Base-by-base conservation (phyloP, 1,140 invertebrate species). In the Megathymus violae region DNA sequence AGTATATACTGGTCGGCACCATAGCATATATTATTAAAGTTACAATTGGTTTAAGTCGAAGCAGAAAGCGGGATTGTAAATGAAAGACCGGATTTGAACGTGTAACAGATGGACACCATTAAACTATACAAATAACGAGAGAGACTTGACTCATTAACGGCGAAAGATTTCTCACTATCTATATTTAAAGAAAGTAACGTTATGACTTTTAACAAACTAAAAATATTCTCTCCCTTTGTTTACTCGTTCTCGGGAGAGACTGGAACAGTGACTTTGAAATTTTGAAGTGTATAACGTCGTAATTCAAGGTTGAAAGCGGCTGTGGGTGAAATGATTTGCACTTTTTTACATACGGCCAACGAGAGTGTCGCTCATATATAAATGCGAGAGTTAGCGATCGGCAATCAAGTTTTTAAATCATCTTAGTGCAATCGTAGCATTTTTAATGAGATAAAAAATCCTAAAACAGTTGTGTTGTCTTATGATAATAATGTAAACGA, bases 131-230 rank as follows among this genome's bases (percentile, higher is more conserved):
- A 46, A 15, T 46, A 46, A 46, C 4, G 16, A 43, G 41, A 19
- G 16, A 5, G 7, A 31, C 17, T 9, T 17, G 3, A 17, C 16
- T 44, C 16, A n/a, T n/a, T n/a, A 15, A 15, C 40, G 14, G 9
- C 15, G 14, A 9, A 19, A 16, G n/a, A n/a, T n/a, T 22, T 46
- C 43, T 46, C n/a, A 46, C 43, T 46, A 46, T 46, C 43, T 46
- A 22, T 46, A 46, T 22, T 46, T 46, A 46, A 17, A 46, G 43
- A 46, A 46, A 46, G 43, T 22, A 46, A 46, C 27, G 27, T 7
- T 31, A 31, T 46, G 43, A 46, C 43, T n/a, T n/a, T 46, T 22
- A 22, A 19, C 22, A 16, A 22, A 31, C 27, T 31, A 31, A 31
- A 7, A 31, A 31, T 31, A 31, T 31, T 31, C 27, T 1, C 27